These are phyloP conservation scores for Zaprionus lachaisei DNA, from an alignment of 1,140 invertebrate species.

Conservation along the genomic window DNA sequence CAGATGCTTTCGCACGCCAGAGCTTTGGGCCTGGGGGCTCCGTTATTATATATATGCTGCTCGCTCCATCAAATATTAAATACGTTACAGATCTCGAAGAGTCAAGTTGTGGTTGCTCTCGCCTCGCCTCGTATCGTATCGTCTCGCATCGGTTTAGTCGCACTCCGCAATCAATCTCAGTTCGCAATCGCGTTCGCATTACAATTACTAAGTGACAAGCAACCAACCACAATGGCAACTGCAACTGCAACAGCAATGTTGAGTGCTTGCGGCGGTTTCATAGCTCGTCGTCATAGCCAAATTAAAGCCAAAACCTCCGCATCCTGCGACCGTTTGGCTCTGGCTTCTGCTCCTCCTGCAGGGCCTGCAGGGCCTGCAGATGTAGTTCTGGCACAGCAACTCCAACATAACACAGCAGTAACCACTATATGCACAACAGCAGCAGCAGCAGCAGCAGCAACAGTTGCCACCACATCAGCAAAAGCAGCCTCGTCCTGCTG, in stretches of 20 bases:
- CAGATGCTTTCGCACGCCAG: conserved; percentile 19
- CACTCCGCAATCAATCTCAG: not conserved
- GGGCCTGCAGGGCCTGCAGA: too few relatives aligned
- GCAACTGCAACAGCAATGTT: conserved; percentile 13
- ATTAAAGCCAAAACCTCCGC: conserved; percentile 15
- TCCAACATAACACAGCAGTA: not conserved
- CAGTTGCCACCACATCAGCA: not conserved
- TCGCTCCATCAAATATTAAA: conserved; percentile 42
- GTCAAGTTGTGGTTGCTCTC: conserved; percentile 47
- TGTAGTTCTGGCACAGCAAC: not conserved
- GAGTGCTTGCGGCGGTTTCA: conserved; percentile 37
- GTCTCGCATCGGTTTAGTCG: too few relatives aligned
- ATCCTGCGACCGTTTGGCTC: not conserved
- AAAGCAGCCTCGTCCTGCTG: not conserved
- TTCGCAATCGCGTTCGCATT: not conserved
- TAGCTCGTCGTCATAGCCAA: conserved; percentile 33
- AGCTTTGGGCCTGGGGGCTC: conserved; percentile 31
- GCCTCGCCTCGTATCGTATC: not conserved
- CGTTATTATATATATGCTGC: conserved; percentile 40
- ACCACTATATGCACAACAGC: not conserved
- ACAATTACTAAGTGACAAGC: not conserved
- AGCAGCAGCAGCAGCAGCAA: not conserved
- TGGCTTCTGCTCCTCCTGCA: too few relatives aligned
- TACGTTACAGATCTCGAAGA: conserved; percentile 51
- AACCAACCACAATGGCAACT: not conserved